Percentiles rank a stretch among this genome's conserved stretches.
These are phyloP conservation scores for Phortica okadai DNA, from an alignment of 2,888 invertebrate species.

Conservation along the genomic window DNA sequence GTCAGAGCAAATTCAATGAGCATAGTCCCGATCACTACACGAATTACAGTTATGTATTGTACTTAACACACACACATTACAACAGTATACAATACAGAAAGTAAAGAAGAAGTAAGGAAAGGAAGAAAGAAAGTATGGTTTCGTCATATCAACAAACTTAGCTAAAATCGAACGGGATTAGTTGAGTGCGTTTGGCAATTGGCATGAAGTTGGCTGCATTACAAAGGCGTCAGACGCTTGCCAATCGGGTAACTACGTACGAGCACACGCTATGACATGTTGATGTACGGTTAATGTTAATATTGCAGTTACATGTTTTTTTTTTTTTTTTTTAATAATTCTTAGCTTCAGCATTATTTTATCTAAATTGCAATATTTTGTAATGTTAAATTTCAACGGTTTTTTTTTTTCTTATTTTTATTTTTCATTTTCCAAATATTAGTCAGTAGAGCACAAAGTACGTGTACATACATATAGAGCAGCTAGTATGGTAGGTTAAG, in stretches of 20 bases:
- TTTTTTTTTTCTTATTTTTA: background rate
- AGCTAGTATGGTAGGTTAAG: background rate
- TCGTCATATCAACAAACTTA: constrained; percentile 67
- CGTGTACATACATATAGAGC: background rate
- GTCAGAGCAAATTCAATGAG: constrained; percentile 25
- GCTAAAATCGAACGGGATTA: constrained; percentile 15
- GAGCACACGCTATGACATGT: too few species aligned
- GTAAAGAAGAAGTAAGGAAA: background rate
- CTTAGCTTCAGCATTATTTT: too few species aligned
- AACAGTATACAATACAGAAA: background rate
- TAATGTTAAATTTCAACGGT: background rate
- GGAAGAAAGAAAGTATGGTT: constrained; percentile 20
- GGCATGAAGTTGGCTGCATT: background rate
- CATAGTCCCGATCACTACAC: constrained; percentile 47
- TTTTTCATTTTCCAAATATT: background rate
- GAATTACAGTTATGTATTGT: too few species aligned
- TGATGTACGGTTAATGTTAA: too few species aligned
- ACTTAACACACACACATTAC: too few species aligned
- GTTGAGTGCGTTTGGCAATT: background rate
- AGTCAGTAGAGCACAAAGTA: constrained; percentile 13
- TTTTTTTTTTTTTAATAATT: too few species aligned
- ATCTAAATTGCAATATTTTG: too few species aligned
- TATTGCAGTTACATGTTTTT: too few species aligned
- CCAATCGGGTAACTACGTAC: too few species aligned
- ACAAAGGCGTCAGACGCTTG: background rate